These are phyloP conservation scores for Lycia hirtaria DNA, from an alignment of 2,888 invertebrate genomes.

Conservation along the genomic window DNA sequence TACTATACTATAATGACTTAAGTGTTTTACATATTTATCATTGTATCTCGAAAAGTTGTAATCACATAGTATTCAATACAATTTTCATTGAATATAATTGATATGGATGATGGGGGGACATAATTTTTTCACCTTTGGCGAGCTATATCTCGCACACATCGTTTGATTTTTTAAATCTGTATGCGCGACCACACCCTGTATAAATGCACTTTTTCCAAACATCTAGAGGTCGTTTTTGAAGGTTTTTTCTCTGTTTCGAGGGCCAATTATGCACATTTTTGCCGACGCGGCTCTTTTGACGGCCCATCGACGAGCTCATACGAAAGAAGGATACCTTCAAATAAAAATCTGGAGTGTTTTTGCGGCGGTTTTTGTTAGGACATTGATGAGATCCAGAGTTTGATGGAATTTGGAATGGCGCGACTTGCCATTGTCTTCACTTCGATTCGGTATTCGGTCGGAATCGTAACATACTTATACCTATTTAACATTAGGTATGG, in stretches of 20 bases:
- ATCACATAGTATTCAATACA: too few relatives aligned
- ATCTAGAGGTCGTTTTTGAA: slow-evolving; percentile 83
- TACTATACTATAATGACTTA: too few relatives aligned
- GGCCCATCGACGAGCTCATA: slow-evolving; percentile 65
- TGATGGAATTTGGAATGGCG: slow-evolving; percentile 70
- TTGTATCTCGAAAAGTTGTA: too few relatives aligned
- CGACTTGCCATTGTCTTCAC: slow-evolving; percentile 57
- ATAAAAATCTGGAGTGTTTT: slow-evolving; percentile 80
- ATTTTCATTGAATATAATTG: too few relatives aligned
- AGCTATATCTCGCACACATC: too few relatives aligned
- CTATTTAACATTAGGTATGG: slow-evolving; percentile 40
- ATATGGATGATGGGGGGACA: too few relatives aligned
- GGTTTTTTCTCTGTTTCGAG: slow-evolving; percentile 74
- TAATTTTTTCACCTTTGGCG: too few relatives aligned
- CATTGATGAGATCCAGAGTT: slow-evolving; percentile 76
- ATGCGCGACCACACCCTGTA: slow-evolving; percentile 63
- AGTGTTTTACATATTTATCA: too few relatives aligned
- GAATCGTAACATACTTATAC: slow-evolving; percentile 39
- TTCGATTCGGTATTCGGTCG: slow-evolving; percentile 11
- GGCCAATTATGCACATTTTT: slow-evolving; percentile 85
- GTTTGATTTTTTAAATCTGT: too few relatives aligned
- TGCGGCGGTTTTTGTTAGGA: slow-evolving; percentile 75
- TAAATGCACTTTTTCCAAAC: slow-evolving; percentile 80
- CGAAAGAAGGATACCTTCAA: slow-evolving; percentile 80
- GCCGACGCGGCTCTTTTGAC: slow-evolving; percentile 78